Conservation (phyloP, 2,888 invertebrate genomes). For the Poecilus cupreus region DNA sequence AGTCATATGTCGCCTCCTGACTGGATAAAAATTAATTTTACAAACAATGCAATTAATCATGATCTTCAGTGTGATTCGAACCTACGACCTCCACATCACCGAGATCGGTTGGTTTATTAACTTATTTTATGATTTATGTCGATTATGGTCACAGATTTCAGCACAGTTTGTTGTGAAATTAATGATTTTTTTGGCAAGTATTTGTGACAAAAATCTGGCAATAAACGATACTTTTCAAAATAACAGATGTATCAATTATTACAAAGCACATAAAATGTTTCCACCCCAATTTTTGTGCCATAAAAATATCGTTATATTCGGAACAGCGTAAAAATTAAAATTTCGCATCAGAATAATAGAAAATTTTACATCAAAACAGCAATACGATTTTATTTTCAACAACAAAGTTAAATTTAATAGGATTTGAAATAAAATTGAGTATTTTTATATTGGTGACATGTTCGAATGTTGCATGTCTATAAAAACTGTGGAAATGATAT, state of each 20-base stretch:
- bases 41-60: too few species aligned
- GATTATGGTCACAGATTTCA: too few species aligned
- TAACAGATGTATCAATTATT: background rate
- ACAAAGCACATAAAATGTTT: background rate
- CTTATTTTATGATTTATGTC: too few species aligned
- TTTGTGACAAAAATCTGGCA: too few species aligned
- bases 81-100: too few species aligned
- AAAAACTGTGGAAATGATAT: background rate
- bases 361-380: background rate
- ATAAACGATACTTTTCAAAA: constrained; percentile 12
- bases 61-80: too few species aligned
- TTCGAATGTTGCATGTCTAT: background rate
- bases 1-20: too few species aligned
- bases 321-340: background rate
- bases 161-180: too few species aligned
- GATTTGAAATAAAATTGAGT: background rate
- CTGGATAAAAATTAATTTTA: too few species aligned
- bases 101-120: too few species aligned
- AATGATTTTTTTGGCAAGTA: too few species aligned
- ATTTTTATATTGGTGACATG: background rate
- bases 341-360: background rate
- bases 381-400: background rate
- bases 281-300: background rate
- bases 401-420: constrained; percentile 4
- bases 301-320: background rate